Evolutionary conservation across 2,113 vertebrate genomes (phyloP), one percentile per base, ranked within the genome.

Genomic region (Terrapene triunguis): DNA sequence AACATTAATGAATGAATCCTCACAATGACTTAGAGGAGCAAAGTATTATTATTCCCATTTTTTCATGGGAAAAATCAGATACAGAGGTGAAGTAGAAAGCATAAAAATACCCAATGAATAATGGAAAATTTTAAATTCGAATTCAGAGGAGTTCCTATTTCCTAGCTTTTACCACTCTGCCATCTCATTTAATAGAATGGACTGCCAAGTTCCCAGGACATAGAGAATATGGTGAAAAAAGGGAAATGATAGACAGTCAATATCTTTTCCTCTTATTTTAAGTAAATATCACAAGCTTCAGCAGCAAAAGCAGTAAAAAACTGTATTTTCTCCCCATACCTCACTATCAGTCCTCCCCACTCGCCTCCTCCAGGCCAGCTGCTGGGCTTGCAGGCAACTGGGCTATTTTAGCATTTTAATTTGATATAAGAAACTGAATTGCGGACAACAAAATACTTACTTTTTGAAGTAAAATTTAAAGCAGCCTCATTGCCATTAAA

Each of bases 141-240:
- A 96, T 90, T 95, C 90, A 93, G 13, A 94, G 89, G 82, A 92
- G 93, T 90, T 92, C 53, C 72, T 92, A 93, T 92, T 82, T 93
- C 95, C 24, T 76, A 94, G 88, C 82, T 85, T 85, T 53, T n/a
- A 76, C 83, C 88, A 19, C 93, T 94, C 59, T 76, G 85, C 84
- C 82, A 93, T 82, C 38, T 89, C 69, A 84, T 48, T 95, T 89
- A 95, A 94, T 62, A 95, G 82, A 95, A 95, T 1, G 0, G 82
- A 83, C 55, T 82, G 62, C 38, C 87, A 14, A 85, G 27, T 51
- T 24, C 85, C 87, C 76, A 48, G 9, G 48, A 38, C 93, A 89
- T 14, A 87, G 1, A 87, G 21, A 95, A 90, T n/a, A 92, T 42
- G 16, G 82, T 89, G 76, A 95, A 90, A 89, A 92, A 81, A 14